phyloP scores from a whole-genome alignment of 1,140 invertebrate genomes.

The Aphidius ervi region DNA sequence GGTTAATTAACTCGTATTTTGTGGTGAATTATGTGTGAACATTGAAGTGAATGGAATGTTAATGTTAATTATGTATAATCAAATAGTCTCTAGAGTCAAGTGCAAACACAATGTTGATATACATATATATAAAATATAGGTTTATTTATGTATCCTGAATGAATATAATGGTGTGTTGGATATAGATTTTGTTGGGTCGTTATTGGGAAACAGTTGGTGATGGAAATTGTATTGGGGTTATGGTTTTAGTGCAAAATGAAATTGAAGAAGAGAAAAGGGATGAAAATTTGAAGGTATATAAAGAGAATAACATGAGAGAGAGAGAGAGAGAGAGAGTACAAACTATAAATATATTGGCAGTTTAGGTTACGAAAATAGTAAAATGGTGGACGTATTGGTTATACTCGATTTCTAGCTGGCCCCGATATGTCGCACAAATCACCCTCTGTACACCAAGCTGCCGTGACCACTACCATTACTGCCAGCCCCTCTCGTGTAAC shows the following conservation, averaged over 20 bases:
- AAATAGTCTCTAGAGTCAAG: constrained; percentile 9
- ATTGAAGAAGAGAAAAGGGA: constrained; percentile 2
- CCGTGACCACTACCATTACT: constrained; percentile 16
- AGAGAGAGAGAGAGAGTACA: constrained; percentile 4
- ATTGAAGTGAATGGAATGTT: constrained; percentile 7
- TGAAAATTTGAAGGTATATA: neutral
- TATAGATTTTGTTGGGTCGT: neutral
- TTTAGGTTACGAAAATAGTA: neutral
- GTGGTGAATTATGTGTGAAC: no score
- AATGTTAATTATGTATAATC: constrained; percentile 8
- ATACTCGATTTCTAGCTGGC: constrained; percentile 20
- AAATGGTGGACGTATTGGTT: constrained; percentile 8
- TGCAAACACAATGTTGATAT: no score
- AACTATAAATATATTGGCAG: no score
- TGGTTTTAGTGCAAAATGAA: neutral
- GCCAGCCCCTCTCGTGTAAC: constrained; percentile 14
- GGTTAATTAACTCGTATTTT: neutral
- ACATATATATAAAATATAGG: no score
- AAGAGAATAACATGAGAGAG: neutral
- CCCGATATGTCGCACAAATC: constrained; percentile 31
- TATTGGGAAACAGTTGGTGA: constrained; percentile 30
- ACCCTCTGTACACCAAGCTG: constrained; percentile 19
- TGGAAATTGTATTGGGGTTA: neutral
- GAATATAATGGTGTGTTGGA: constrained; percentile 7
- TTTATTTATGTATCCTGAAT: no score